phyloP scores from a whole-genome alignment of 1,140 invertebrate genomes.

The Drosophila saltans region DNA sequence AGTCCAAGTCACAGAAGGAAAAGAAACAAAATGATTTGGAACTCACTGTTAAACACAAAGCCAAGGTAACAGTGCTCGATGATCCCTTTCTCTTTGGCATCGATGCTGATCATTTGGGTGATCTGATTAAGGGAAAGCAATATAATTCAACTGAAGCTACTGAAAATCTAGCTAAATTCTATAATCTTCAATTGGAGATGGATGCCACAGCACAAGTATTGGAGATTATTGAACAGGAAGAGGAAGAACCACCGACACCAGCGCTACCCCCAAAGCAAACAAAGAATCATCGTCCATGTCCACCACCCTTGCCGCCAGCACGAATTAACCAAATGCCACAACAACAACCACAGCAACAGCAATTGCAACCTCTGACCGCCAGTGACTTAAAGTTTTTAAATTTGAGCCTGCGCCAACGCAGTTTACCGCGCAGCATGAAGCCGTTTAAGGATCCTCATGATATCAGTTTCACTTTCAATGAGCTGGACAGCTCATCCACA shows the following conservation, averaged over 20 bases:
- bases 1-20: constrained; percentile 30
- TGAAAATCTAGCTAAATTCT: constrained; percentile 70
- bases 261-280: constrained; percentile 71
- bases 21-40: not conserved
- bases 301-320: constrained; percentile 56
- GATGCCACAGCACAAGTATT: constrained; percentile 59
- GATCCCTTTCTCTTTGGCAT: constrained; percentile 83
- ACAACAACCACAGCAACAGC: constrained; percentile 13
- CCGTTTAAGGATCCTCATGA: constrained; percentile 81
- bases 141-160: constrained; percentile 56
- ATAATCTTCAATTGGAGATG: constrained; percentile 41
- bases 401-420: constrained; percentile 77
- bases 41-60: constrained; percentile 44
- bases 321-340: constrained; percentile 18
- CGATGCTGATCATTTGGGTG: constrained; percentile 77
- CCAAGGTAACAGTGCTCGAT: constrained; percentile 77
- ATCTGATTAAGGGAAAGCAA: constrained; percentile 69
- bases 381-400: constrained; percentile 80
- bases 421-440: constrained; percentile 78
- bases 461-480: constrained; percentile 83
- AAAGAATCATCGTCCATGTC: constrained; percentile 16
- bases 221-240: constrained; percentile 68
- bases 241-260: constrained; percentile 56
- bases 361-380: constrained; percentile 70
- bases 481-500: constrained; percentile 46